Base-by-base conservation (phyloP, 92 coral and sea anemone genomes). In the Zoanthus gigantus region DNA sequence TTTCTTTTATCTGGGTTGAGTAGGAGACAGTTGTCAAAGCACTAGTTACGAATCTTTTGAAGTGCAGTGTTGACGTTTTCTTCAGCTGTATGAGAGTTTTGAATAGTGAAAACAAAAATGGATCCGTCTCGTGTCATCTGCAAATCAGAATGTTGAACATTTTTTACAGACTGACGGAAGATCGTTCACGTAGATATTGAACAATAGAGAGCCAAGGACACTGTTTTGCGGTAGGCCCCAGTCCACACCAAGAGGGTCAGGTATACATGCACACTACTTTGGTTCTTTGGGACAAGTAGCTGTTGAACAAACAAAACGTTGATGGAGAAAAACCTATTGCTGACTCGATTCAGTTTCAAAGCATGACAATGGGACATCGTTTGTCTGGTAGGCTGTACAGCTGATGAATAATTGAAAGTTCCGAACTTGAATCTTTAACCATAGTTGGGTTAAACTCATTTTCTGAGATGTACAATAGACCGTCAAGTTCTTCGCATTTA, bases 1-100 rank as follows among this genome's bases (percentile, higher is more conserved):
- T 28, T 28, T 67, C 34, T 67, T 67, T 67, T 67, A 18, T 6
- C 72, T 67, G 72, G 72, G 18, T 67, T 67, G 72, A 67, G 72
- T 29, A 23, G n/a, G 67, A 63, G 74, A 34, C 86, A 34, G 77
- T 63, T 81, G 29, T 61, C 86, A 50, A 61, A 81, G 86, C 86
- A 81, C 76, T 77, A 81, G 52, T 81, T 81, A 18, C 86, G 29
- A 16, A 63, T 60, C 74, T 72, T 81, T 48, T 81, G 44, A 34
- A 81, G 76, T 13, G 57, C 75, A 60, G 86, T n/a, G 45, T 81
- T 81, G 45, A 61, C 12, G n/a, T 37, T 81, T 81, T 61, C 47
- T 34, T 56, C 8, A 46, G 74, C 47, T 31, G 6, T 28, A 29
- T 14, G 46, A 47, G 46, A n/a, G 86, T 81, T 63, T 28, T 34